phyloP scores from a whole-genome alignment of 2,888 invertebrate species.

The Sesia bembeciformis region DNA sequence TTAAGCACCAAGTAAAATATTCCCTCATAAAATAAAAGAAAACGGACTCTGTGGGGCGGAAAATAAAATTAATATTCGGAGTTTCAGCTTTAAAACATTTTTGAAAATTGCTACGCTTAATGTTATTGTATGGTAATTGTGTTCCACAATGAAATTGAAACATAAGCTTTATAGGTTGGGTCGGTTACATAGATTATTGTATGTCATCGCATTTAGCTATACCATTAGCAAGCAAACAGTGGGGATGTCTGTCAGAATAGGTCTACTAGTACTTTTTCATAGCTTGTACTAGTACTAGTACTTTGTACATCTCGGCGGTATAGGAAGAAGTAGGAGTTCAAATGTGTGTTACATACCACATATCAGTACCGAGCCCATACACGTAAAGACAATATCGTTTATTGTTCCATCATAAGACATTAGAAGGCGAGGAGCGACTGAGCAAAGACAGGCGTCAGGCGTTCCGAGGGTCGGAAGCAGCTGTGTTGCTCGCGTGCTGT shows the following conservation, averaged over 20 bases:
- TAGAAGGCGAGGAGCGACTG: neutral
- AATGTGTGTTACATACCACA: no score
- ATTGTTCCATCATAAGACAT: neutral
- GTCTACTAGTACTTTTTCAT: no score
- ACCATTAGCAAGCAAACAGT: no score
- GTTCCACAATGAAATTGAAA: neutral
- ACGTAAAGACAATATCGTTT: neutral
- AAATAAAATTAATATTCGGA: constrained; percentile 13
- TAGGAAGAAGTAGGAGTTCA: no score
- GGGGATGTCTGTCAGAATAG: no score
- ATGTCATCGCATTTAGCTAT: no score
- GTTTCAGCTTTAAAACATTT: constrained; percentile 1
- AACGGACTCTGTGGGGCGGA: constrained; percentile 13
- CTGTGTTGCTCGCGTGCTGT: constrained; percentile 70
- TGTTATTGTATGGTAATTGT: constrained; percentile 12
- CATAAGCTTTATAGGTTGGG: neutral
- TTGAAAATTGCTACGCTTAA: constrained; percentile 9
- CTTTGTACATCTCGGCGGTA: no score
- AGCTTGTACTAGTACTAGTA: no score
- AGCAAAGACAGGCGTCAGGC: constrained; percentile 13
- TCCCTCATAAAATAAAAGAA: constrained; percentile 20
- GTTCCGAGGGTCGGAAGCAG: constrained; percentile 32
- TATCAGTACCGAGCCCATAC: neutral
- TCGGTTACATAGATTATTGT: no score
- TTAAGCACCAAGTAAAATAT: constrained; percentile 24